A percentile compares a stretch with the other conserved stretches of the same genome.
Conservation (phyloP, 2,888 invertebrate species). For the Chirona hameri region DNA sequence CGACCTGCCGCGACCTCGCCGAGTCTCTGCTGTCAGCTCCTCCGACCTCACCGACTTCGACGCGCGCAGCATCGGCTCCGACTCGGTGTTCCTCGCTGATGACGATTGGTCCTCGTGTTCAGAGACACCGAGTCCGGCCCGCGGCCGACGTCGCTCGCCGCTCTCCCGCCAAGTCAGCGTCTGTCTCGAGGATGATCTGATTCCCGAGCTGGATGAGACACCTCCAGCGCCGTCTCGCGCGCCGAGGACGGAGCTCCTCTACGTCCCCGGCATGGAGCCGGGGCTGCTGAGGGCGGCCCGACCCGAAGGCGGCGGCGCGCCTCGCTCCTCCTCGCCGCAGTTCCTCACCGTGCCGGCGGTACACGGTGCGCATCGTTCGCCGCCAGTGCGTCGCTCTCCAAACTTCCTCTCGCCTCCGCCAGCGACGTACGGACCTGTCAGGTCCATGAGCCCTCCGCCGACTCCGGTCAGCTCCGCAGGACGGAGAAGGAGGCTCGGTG, state of each 20-base stretch:
- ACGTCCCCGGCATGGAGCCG: neutral
- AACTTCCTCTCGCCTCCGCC: constrained; percentile 8
- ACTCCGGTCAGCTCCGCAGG: neutral
- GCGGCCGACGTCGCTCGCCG: constrained; percentile 22
- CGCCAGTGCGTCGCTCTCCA: constrained; percentile 8
- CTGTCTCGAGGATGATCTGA: neutral
- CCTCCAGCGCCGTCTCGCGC: neutral
- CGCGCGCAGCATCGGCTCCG: constrained; percentile 61
- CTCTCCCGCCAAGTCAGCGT: constrained; percentile 23
- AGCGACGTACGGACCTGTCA: neutral
- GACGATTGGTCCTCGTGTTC: constrained; percentile 52
- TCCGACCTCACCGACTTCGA: constrained; percentile 61
- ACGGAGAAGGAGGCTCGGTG: neutral
- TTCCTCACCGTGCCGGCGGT: constrained; percentile 1
- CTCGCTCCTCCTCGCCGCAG: neutral
- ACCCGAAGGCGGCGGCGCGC: neutral
- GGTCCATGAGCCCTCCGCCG: constrained; percentile 6
- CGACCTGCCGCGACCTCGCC: constrained; percentile 34
- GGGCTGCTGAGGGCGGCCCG: neutral
- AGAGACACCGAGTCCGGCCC: neutral
- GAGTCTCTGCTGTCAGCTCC: constrained; percentile 32
- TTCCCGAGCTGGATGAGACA: neutral
- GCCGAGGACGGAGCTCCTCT: neutral
- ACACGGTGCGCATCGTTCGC: neutral
- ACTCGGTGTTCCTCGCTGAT: constrained; percentile 77